Percentiles rank a stretch among this genome's conserved stretches.
These are phyloP conservation scores for Zosterops japonicus DNA, from an alignment of 2,113 vertebrate genomes.

Conservation along the genomic window DNA sequence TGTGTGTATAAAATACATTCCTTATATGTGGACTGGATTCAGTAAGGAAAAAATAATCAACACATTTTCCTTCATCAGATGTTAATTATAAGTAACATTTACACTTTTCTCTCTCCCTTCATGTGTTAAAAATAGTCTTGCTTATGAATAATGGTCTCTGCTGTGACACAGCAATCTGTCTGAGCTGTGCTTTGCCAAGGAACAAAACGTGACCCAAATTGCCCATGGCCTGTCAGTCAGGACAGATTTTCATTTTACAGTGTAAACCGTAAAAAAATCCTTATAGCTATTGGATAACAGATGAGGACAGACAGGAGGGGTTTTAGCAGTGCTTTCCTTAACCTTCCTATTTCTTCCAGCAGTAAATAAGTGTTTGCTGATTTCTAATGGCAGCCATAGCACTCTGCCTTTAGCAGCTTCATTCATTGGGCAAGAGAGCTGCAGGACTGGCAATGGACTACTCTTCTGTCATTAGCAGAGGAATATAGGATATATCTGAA, in stretches of 20 bases:
- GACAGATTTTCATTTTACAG: neutral
- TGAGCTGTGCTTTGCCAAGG: constrained; percentile 26
- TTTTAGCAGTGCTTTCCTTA: neutral
- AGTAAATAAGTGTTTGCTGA: neutral
- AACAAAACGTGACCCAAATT: constrained; percentile 32
- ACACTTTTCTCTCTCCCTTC: neutral
- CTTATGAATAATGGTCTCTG: constrained; percentile 29
- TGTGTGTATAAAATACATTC: neutral
- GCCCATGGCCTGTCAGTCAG: neutral
- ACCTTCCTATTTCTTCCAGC: neutral
- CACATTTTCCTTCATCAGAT: neutral
- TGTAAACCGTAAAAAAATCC: neutral
- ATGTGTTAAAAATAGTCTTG: constrained; percentile 34
- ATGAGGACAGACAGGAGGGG: neutral
- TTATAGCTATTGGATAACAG: neutral
- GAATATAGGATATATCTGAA: neutral
- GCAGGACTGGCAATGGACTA: neutral
- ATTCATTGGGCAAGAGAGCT: neutral
- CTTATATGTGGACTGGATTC: neutral
- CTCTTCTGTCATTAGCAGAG: neutral
- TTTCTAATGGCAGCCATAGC: neutral
- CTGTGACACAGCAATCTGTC: constrained; percentile 59
- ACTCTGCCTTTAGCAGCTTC: neutral
- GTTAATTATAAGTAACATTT: constrained; percentile 15
- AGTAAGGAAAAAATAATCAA: neutral